phyloP scores from a whole-genome alignment of 2,113 vertebrate genomes.

The Passerina amoena region DNA sequence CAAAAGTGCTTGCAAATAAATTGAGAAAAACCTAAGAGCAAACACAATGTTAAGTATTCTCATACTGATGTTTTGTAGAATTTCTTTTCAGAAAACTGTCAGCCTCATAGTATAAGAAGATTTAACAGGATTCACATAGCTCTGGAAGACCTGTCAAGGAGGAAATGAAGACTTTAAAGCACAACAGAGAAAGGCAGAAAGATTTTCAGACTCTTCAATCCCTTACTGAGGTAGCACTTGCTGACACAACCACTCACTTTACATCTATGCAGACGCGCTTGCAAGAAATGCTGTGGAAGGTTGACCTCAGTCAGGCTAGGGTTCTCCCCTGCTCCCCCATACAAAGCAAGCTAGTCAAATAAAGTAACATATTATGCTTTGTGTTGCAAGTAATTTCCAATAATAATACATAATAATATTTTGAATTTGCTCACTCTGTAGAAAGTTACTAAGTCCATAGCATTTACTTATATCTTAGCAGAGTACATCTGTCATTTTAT shows the following conservation, averaged over 20 bases:
- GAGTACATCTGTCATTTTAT: conserved; percentile 59
- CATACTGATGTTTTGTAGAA: background rate
- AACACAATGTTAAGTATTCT: background rate
- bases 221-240: background rate
- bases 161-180: background rate
- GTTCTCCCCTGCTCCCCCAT: fast-evolving
- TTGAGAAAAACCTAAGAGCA: background rate
- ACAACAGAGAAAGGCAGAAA: background rate
- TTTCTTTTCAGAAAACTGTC: background rate
- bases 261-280: background rate
- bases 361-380: background rate
- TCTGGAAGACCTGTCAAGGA: background rate
- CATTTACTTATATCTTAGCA: conserved; percentile 34
- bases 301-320: background rate
- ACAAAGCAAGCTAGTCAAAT: background rate
- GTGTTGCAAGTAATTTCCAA: background rate
- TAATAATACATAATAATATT: background rate
- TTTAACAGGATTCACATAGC: background rate
- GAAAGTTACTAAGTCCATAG: conserved; percentile 31
- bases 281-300: background rate
- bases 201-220: background rate
- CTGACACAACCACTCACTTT: background rate
- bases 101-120: background rate
- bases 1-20: background rate
- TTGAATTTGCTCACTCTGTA: background rate